These are phyloP conservation scores for Mustela lutreola DNA, from an alignment of 2,113 vertebrate species.

Conservation along the genomic window DNA sequence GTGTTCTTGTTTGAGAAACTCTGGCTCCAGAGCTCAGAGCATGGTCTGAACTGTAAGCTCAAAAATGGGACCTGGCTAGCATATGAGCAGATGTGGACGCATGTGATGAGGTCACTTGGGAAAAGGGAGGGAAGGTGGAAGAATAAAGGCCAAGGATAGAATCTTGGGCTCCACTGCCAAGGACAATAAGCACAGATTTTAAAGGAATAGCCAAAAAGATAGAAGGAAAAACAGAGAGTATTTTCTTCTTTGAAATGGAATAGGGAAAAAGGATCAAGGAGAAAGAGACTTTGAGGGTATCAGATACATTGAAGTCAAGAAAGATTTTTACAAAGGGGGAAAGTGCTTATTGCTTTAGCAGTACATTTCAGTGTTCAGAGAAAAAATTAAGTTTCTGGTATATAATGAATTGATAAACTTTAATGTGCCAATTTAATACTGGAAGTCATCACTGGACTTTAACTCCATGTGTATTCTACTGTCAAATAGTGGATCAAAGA, in stretches of 20 bases:
- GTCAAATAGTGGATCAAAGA: slow-evolving; percentile 17
- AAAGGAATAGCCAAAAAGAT: not conserved
- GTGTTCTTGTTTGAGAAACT: slow-evolving; percentile 45
- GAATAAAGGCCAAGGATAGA: not conserved
- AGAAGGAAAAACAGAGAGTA: not conserved
- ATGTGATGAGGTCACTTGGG: not conserved
- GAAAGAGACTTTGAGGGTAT: not conserved
- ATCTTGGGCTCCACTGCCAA: not conserved
- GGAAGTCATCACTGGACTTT: not conserved
- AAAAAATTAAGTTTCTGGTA: slow-evolving; percentile 31
- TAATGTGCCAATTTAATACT: slow-evolving; percentile 44
- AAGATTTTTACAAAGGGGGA: not conserved
- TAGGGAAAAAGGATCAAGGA: not conserved
- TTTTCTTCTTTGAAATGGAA: slow-evolving; percentile 17
- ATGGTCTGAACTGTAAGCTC: not conserved
- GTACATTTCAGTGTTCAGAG: not conserved
- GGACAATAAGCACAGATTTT: not conserved
- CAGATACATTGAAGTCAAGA: not conserved
- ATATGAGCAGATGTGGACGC: not conserved
- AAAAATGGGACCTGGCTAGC: not conserved
- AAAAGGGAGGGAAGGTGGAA: not conserved
- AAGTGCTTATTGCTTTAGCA: not conserved
- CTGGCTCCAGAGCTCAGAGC: not conserved
- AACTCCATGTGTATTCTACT: not conserved
- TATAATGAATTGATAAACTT: slow-evolving; percentile 34